Conservation (phyloP, 37 sponge, comb jelly and placozoan species). For the Theonella swinhoei region DNA sequence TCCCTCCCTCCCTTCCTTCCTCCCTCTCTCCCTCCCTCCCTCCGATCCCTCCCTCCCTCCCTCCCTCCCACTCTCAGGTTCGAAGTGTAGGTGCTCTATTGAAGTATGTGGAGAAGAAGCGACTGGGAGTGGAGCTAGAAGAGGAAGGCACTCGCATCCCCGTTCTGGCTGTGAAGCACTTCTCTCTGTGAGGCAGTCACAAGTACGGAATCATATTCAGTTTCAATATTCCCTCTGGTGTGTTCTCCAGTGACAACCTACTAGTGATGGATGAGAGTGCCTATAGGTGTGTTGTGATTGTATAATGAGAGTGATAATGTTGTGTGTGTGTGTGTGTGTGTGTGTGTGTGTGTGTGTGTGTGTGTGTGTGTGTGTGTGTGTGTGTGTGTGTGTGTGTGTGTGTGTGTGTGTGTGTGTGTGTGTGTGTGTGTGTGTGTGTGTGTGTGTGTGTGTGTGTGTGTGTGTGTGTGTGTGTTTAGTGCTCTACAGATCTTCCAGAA, state of each 20-base stretch:
- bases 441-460: not conserved
- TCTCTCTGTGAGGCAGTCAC: constrained; percentile 74
- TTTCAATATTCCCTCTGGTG: not conserved
- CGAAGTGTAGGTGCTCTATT: constrained; percentile 83
- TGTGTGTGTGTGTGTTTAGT: constrained; percentile 19
- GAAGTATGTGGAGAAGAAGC: constrained; percentile 90
- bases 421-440: not conserved
- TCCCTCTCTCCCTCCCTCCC: not conserved
- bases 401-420: not conserved
- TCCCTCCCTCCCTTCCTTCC: too few species aligned
- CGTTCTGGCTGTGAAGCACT: constrained; percentile 71
- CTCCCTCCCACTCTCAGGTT: constrained; percentile 20
- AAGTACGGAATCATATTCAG: not conserved
- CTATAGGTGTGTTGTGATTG: constrained; percentile 53
- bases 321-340: constrained; percentile 1
- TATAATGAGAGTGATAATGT: too few species aligned
- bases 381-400: constrained; percentile 1
- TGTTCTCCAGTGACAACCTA: constrained; percentile 59
- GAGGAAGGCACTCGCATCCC: constrained; percentile 73
- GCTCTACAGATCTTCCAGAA: constrained; percentile 94
- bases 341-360: not conserved
- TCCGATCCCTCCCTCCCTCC: not conserved
- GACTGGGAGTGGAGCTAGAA: constrained; percentile 89
- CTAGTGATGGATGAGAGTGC: constrained; percentile 71
- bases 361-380: not conserved